Evolutionary conservation across 2,797 vertebrate genomes (phyloP).

Genomic region (Malacoraja senta): DNA sequence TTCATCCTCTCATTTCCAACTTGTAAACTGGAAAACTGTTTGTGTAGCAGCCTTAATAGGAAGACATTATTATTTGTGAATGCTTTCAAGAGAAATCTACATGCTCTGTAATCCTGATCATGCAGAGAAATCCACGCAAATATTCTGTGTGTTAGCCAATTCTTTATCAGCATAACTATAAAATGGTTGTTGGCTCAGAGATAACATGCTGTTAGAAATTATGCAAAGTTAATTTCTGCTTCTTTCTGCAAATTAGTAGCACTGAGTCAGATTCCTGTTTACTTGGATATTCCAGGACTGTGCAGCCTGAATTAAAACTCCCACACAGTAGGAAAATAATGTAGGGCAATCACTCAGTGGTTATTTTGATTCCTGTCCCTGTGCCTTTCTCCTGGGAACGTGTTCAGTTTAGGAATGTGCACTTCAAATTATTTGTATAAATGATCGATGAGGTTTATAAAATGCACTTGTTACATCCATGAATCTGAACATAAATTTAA

Average conservation of each 20-base stretch:
- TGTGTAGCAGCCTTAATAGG: neutral
- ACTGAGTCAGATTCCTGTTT: constrained; percentile 30
- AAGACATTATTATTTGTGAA: neutral
- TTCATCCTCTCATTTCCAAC: neutral
- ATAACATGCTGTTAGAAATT: too few relatives aligned
- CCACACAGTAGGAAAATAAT: constrained; percentile 3
- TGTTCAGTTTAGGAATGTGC: neutral
- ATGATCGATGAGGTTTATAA: constrained; percentile 36
- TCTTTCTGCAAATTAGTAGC: constrained; percentile 3
- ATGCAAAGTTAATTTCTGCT: constrained; percentile 1
- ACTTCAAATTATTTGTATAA: constrained; percentile 24
- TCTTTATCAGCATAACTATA: neutral
- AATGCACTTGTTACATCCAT: constrained; percentile 12
- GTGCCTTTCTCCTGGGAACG: constrained; percentile 32
- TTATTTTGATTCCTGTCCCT: constrained; percentile 17
- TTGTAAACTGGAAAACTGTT: neutral
- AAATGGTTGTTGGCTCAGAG: neutral
- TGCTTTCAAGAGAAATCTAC: neutral
- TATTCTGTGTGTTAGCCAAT: neutral
- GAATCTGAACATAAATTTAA: constrained; percentile 32
- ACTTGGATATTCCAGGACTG: neutral
- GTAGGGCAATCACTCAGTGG: constrained; percentile 3
- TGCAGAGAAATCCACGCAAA: neutral
- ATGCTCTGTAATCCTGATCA: neutral
- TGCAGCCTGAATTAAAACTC: constrained; percentile 28